Percentiles rank a stretch among this genome's conserved stretches.
Conservation (phyloP, 2,797 vertebrate species). For the Lacerta viridis region DNA sequence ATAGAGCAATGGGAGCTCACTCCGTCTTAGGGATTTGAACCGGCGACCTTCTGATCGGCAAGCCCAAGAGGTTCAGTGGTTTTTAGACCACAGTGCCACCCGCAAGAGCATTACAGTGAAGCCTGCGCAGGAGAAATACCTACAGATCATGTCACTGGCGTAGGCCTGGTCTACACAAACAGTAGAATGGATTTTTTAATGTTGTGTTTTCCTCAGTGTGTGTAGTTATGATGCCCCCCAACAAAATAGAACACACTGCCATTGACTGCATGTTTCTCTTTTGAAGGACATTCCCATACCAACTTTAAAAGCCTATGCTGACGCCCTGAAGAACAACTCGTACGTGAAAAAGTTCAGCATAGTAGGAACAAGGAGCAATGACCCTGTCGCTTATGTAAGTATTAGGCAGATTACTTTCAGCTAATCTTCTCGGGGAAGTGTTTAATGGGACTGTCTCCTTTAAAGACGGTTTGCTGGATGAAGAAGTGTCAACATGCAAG, state of each 20-base stretch:
- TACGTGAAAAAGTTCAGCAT: constrained; percentile 95
- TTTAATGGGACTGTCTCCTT: constrained; percentile 28
- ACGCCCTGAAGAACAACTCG: constrained; percentile 90
- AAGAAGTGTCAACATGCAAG: not conserved
- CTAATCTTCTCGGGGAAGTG: rapidly evolving
- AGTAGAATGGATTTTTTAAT: not conserved
- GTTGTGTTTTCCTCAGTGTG: not conserved
- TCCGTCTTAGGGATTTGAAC: no score
- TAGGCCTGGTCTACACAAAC: not conserved
- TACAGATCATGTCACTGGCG: no score
- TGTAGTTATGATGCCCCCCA: not conserved
- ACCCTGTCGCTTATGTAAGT: constrained; percentile 95
- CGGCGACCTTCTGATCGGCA: no score
- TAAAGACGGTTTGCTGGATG: not conserved
- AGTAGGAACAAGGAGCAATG: constrained; percentile 95
- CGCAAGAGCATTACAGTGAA: not conserved
- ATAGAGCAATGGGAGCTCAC: no score
- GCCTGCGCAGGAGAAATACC: not conserved
- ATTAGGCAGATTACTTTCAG: not conserved
- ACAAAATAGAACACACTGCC: not conserved
- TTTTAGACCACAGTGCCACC: no score
- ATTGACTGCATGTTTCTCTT: constrained; percentile 50
- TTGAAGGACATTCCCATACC: constrained; percentile 91
- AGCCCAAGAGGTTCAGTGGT: no score
- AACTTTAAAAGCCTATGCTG: constrained; percentile 92